A percentile compares a stretch with the other conserved stretches of the same genome.
Evolutionary conservation across 2,797 vertebrate genomes (phyloP).

Genomic region (Moxostoma hubbsi): DNA sequence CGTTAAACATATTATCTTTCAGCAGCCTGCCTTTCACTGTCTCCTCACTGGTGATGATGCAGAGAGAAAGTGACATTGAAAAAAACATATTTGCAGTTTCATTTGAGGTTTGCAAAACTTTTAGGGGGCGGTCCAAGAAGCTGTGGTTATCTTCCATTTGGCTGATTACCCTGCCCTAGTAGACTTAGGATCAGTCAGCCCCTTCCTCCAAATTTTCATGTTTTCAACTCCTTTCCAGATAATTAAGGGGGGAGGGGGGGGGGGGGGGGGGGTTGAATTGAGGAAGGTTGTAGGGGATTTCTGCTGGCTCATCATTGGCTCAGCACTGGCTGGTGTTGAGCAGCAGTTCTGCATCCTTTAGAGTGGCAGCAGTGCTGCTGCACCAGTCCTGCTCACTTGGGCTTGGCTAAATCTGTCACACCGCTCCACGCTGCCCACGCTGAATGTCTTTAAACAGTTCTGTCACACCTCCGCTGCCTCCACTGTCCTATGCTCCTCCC

Average conservation of each 20-base stretch:
- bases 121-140: neutral
- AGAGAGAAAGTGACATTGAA: constrained; percentile 23
- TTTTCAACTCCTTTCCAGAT: no score
- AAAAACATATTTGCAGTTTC: constrained; percentile 52
- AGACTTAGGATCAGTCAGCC: no score
- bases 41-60: constrained; percentile 41
- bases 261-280: neutral
- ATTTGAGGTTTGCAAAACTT: constrained; percentile 34
- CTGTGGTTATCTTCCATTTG: no score
- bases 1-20: constrained; percentile 64
- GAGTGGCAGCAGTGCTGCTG: constrained; percentile 60
- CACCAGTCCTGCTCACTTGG: constrained; percentile 79
- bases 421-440: constrained; percentile 73
- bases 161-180: no score
- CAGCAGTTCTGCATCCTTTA: constrained; percentile 71
- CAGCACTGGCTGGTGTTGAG: constrained; percentile 71
- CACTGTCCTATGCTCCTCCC: constrained; percentile 1
- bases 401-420: constrained; percentile 84
- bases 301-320: neutral
- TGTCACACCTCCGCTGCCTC: constrained; percentile 39
- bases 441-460: constrained; percentile 70
- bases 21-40: constrained; percentile 46
- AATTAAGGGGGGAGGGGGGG: no score
- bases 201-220: no score
- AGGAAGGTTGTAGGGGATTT: neutral